These are phyloP conservation scores for Plebejus anna DNA, from an alignment of 2,888 invertebrate species.

Conservation along the genomic window DNA sequence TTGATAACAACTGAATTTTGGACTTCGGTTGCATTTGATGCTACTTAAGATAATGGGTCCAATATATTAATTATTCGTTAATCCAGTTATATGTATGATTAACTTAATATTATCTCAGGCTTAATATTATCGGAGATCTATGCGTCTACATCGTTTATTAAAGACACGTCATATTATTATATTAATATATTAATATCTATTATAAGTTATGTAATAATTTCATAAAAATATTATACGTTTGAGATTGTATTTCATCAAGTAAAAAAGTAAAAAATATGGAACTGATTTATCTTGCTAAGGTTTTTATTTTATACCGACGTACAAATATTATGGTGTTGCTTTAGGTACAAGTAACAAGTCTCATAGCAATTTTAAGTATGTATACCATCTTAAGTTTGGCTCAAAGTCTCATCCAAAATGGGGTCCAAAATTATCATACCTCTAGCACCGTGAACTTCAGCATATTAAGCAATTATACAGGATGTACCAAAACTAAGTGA, in stretches of 20 bases:
- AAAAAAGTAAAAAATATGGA: too few species aligned
- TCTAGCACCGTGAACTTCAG: neutral
- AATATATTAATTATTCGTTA: neutral
- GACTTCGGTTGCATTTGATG: slow-evolving; percentile 1
- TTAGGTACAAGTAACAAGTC: too few species aligned
- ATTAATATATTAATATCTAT: too few species aligned
- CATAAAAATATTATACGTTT: too few species aligned
- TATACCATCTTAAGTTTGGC: neutral
- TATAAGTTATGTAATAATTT: too few species aligned
- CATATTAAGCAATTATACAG: neutral
- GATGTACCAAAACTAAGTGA: too few species aligned
- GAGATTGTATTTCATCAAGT: too few species aligned
- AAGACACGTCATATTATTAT: too few species aligned
- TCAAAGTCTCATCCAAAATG: neutral
- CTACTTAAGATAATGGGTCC: neutral
- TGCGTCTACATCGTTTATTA: neutral
- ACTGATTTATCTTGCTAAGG: too few species aligned
- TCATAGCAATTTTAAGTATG: too few species aligned
- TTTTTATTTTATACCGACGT: too few species aligned
- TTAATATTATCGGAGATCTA: neutral
- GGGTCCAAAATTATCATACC: neutral
- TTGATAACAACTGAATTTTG: neutral
- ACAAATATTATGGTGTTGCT: too few species aligned
- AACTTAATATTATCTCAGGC: neutral
- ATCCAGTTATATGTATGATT: neutral